phyloP scores from a whole-genome alignment of 2,888 invertebrate genomes.

The Poecilobothrus nobilitatus region DNA sequence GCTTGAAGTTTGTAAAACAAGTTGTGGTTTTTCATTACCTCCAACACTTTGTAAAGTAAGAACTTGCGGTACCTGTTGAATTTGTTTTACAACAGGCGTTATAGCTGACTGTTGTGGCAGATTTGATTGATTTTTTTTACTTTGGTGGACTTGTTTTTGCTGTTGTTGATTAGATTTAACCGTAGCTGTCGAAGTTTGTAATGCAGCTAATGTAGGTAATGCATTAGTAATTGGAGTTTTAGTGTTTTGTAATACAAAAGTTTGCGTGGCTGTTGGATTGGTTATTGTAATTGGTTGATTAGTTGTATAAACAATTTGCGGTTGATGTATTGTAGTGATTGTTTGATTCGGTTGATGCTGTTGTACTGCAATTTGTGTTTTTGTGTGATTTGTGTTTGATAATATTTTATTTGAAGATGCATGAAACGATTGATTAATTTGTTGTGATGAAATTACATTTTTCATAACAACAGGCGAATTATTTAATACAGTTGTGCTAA shows the following conservation, averaged over 20 bases:
- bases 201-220: slow-evolving; percentile 15
- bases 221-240: slow-evolving; percentile 11
- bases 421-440: not conserved
- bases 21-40: slow-evolving; percentile 35
- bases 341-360: slow-evolving; percentile 14
- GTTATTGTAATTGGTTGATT: slow-evolving; percentile 17
- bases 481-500: slow-evolving; percentile 9
- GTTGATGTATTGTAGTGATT: not conserved
- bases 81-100: slow-evolving; percentile 27
- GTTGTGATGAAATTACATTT: not conserved
- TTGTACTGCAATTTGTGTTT: slow-evolving; percentile 8
- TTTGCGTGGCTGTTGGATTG: slow-evolving; percentile 19
- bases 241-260: slow-evolving; percentile 32
- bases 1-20: slow-evolving; percentile 60
- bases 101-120: slow-evolving; percentile 8
- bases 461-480: not conserved
- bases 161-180: slow-evolving; percentile 10
- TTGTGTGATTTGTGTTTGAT: not conserved
- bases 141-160: no score
- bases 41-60: slow-evolving; percentile 33
- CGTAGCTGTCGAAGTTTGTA: slow-evolving; percentile 17
- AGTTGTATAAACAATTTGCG: slow-evolving; percentile 22
- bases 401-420: not conserved
- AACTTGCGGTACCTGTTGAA: slow-evolving; percentile 32
- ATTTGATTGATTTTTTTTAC: not conserved